phyloP scores from a whole-genome alignment of 1,140 invertebrate genomes.

The Choristoneura fumiferana region DNA sequence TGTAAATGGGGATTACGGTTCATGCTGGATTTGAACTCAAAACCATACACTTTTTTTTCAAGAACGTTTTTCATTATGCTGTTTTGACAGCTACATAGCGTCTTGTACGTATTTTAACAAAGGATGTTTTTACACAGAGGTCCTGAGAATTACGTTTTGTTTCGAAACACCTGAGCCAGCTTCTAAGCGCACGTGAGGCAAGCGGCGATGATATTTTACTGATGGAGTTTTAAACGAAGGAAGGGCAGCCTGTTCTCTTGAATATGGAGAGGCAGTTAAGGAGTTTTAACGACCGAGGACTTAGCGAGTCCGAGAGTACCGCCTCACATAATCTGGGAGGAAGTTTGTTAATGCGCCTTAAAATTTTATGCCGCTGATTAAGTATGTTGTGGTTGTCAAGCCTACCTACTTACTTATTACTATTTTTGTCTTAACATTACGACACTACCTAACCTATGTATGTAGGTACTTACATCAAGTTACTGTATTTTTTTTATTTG shows the following conservation, averaged over 20 bases:
- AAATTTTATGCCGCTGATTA: slow-evolving; percentile 14
- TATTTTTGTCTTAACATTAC: no score
- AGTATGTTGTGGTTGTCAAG: no score
- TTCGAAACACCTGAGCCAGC: slow-evolving; percentile 8
- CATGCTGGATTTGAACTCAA: background rate
- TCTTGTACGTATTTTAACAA: no score
- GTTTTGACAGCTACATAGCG: no score
- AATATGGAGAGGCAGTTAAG: slow-evolving; percentile 43
- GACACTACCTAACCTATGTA: no score
- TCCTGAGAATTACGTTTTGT: background rate
- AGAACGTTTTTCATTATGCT: no score
- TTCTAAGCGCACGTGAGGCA: background rate
- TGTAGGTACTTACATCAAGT: no score
- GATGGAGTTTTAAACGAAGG: slow-evolving; percentile 33
- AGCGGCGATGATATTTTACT: slow-evolving; percentile 25
- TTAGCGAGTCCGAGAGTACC: slow-evolving; percentile 34
- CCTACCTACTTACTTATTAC: no score
- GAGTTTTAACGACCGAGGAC: slow-evolving; percentile 46
- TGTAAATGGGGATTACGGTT: slow-evolving; percentile 25
- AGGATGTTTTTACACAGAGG: background rate
- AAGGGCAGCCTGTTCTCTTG: slow-evolving; percentile 27
- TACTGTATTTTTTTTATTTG: no score
- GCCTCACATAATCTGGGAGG: slow-evolving; percentile 32
- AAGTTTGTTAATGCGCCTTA: slow-evolving; percentile 32
- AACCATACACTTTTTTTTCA: background rate